phyloP scores from a whole-genome alignment of 2,888 invertebrate genomes.

The Rutpela maculata region DNA sequence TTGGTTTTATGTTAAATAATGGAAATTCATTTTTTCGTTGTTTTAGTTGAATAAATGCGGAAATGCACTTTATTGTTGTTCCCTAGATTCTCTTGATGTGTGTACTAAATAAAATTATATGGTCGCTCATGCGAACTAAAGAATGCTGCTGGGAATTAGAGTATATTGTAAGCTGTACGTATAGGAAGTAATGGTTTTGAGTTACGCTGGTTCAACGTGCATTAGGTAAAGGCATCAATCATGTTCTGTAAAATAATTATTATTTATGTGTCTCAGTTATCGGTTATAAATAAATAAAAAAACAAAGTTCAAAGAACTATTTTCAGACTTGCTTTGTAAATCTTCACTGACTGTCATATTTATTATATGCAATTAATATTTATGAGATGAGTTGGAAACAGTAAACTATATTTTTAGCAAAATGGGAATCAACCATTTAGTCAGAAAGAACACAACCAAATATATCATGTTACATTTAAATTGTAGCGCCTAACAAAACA shows the following conservation, averaged over 20 bases:
- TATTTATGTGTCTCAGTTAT: background rate
- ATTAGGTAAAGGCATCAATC: background rate
- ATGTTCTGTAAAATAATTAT: background rate
- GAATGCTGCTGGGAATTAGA: constrained; percentile 7
- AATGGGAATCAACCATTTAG: background rate
- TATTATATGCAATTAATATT: background rate
- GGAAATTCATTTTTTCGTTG: too few relatives aligned
- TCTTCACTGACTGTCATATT: background rate
- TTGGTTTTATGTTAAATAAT: too few relatives aligned
- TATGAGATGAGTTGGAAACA: background rate
- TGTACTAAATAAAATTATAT: background rate
- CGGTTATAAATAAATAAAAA: background rate
- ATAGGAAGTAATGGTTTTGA: constrained; percentile 7
- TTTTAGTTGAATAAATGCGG: too few relatives aligned
- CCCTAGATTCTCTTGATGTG: too few relatives aligned
- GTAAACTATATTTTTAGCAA: background rate
- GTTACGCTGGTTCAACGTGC: background rate
- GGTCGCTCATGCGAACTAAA: background rate
- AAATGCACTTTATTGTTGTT: too few relatives aligned
- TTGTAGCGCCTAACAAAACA: too few relatives aligned
- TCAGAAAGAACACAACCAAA: background rate
- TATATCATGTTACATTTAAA: background rate
- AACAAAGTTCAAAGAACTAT: background rate
- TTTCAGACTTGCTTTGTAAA: background rate
- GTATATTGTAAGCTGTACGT: constrained; percentile 2